Evolutionary conservation across 1,140 invertebrate species (phyloP).

Genomic region (Coelopa frigida): DNA sequence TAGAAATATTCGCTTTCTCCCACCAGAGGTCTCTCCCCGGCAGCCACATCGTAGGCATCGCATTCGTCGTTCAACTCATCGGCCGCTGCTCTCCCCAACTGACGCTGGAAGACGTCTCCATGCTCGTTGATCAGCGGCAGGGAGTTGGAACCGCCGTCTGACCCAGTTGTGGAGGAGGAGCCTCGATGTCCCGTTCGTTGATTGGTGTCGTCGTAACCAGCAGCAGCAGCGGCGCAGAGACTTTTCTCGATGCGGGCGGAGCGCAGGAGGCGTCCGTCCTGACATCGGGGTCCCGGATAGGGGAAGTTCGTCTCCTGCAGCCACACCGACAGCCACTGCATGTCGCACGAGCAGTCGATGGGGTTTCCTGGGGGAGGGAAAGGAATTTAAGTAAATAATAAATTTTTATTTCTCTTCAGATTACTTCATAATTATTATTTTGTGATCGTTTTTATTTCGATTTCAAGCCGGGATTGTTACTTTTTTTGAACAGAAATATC

Average conservation of each 20-base stretch:
- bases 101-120: conserved; percentile 39
- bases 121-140: conserved; percentile 41
- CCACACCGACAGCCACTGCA: conserved; percentile 77
- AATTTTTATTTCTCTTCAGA: too few relatives aligned
- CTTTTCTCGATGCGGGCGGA: conserved; percentile 60
- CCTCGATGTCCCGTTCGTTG: conserved; percentile 25
- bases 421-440: too few relatives aligned
- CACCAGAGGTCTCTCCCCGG: conserved; percentile 51
- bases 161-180: conserved; percentile 28
- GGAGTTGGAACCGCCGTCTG: conserved; percentile 22
- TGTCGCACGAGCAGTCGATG: conserved; percentile 67
- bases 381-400: too few relatives aligned
- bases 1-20: conserved; percentile 73
- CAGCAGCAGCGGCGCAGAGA: conserved; percentile 54
- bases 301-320: conserved; percentile 60
- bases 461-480: too few relatives aligned
- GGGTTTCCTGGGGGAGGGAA: conserved; percentile 60
- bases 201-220: conserved; percentile 21
- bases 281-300: conserved; percentile 59
- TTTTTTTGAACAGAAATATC: too few relatives aligned
- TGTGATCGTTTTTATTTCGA: too few relatives aligned
- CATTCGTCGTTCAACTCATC: conserved; percentile 42
- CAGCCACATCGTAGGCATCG: conserved; percentile 30
- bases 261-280: conserved; percentile 64
- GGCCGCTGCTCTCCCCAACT: conserved; percentile 28